Evolutionary conservation across 35 echinoderm and acorn worm species (phyloP).

Genomic region (Heliocidaris erythrogramma): DNA sequence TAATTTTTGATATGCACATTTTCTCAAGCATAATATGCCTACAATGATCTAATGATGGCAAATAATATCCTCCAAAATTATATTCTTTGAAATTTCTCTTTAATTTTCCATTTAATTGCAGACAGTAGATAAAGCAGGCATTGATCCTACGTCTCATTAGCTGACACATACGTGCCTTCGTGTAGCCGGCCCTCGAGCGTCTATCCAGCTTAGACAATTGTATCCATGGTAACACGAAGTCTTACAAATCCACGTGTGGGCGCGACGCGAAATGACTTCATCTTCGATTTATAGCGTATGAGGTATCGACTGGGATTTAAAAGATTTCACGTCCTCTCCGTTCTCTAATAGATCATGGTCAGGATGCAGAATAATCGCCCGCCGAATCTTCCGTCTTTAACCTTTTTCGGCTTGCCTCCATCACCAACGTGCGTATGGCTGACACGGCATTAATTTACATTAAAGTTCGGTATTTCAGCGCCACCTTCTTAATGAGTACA

Average conservation of each 20-base stretch:
- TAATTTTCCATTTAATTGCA: background rate
- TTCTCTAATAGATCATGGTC: background rate
- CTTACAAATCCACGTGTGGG: slow-evolving; percentile 6
- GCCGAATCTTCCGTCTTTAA: background rate
- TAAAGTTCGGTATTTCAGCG: background rate
- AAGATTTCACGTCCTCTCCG: background rate
- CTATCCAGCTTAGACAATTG: background rate
- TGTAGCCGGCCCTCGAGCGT: background rate
- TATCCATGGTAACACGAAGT: background rate
- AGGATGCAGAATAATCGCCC: background rate
- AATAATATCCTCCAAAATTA: no score
- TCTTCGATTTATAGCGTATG: background rate
- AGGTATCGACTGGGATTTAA: background rate
- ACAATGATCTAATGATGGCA: no score
- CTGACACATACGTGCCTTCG: background rate
- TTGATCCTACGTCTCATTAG: background rate
- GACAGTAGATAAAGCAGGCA: background rate
- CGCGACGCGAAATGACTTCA: background rate
- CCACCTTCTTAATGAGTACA: background rate
- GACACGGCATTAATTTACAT: background rate
- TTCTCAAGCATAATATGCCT: no score
- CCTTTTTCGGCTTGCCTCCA: background rate
- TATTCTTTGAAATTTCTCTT: background rate
- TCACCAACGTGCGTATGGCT: background rate
- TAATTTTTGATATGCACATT: no score